Evolutionary conservation across 2,888 invertebrate genomes (phyloP).

Genomic region (Dione juno): DNA sequence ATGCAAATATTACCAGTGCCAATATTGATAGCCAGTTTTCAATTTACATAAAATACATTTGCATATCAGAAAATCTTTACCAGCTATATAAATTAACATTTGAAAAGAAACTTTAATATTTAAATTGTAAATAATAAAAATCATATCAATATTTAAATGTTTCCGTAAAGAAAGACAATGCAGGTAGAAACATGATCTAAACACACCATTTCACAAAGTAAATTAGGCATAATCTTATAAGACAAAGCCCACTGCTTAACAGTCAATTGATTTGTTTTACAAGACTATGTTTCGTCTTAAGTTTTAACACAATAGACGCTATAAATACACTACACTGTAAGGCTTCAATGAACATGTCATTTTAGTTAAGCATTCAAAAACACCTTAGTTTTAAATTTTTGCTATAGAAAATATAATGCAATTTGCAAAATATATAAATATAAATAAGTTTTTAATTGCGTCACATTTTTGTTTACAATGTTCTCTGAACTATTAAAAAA

Average conservation of each 20-base stretch:
- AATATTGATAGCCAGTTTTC: background rate
- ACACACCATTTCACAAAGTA: background rate
- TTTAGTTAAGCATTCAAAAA: background rate
- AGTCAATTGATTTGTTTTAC: constrained; percentile 29
- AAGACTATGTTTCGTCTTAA: constrained; percentile 28
- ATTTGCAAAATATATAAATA: background rate
- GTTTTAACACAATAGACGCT: constrained; percentile 22
- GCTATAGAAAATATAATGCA: no score
- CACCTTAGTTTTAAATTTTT: background rate
- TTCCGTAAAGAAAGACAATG: background rate
- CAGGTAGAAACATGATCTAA: background rate
- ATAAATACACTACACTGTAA: constrained; percentile 32
- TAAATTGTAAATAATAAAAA: background rate
- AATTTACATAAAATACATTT: background rate
- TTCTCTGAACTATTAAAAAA: background rate
- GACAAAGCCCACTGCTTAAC: constrained; percentile 19
- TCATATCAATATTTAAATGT: no score
- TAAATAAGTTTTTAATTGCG: background rate
- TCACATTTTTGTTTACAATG: background rate
- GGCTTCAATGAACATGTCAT: constrained; percentile 28
- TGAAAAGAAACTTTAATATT: background rate
- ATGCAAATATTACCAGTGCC: background rate
- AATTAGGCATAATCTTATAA: constrained; percentile 12
- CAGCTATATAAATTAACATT: background rate
- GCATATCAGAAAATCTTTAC: background rate